These are phyloP conservation scores for Callitettix versicolor DNA, from an alignment of 1,140 invertebrate species.

Conservation along the genomic window DNA sequence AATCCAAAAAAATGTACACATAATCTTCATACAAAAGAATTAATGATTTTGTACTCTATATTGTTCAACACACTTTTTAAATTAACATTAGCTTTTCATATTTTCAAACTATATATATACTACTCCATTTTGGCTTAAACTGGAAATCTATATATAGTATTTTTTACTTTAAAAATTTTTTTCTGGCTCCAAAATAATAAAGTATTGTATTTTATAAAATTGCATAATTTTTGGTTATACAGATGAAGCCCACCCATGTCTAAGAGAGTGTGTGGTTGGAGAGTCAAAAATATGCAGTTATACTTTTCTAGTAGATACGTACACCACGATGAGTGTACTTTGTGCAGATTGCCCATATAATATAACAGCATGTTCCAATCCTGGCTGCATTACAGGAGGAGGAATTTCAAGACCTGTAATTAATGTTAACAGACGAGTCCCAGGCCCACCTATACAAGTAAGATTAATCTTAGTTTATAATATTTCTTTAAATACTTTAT, in stretches of 20 bases:
- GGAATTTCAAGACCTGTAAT: conserved; percentile 35
- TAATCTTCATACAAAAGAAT: no score
- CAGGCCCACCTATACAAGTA: conserved; percentile 40
- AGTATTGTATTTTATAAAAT: no score
- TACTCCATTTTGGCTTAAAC: no score
- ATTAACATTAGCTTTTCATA: no score
- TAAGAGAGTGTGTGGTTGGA: conserved; percentile 13
- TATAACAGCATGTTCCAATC: conserved; percentile 30
- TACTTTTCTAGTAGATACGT: conserved; percentile 11
- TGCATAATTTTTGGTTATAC: background rate
- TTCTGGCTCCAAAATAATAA: no score
- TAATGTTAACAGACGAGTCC: conserved; percentile 37
- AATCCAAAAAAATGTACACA: no score
- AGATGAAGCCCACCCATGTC: conserved; percentile 12
- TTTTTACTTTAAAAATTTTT: no score
- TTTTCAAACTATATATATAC: no score
- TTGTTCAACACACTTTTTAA: no score
- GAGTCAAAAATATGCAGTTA: conserved; percentile 16
- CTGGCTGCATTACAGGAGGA: conserved; percentile 38
- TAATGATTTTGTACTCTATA: no score
- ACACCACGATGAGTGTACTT: conserved; percentile 18
- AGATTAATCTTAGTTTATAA: background rate
- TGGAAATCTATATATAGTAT: no score
- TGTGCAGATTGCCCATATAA: conserved; percentile 19
- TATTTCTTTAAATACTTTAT: background rate